Conservation (phyloP, 2,797 vertebrate genomes). For the Sitta carolinensis region DNA sequence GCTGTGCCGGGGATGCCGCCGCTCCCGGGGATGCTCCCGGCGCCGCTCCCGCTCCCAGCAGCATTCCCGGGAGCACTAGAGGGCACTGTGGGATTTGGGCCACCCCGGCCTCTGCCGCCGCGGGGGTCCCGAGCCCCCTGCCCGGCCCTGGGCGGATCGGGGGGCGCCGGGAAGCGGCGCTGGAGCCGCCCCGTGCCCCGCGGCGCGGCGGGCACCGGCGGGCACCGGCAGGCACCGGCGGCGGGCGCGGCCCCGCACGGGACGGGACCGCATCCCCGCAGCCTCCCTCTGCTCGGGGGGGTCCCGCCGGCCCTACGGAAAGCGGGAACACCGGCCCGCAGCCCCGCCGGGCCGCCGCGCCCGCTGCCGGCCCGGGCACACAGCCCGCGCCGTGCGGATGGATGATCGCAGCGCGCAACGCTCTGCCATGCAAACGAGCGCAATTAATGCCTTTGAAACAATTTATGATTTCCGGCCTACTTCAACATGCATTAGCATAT, state of each 20-base stretch:
- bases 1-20: not conserved
- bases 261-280: not conserved
- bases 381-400: conserved; percentile 51
- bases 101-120: conserved; percentile 43
- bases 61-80: conserved; percentile 82
- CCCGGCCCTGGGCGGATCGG: not conserved
- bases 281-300: not conserved
- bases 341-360: not conserved
- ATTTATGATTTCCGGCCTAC: conserved; percentile 80
- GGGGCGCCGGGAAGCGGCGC: not conserved
- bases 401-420: conserved; percentile 54
- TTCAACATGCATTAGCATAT: conserved; percentile 81
- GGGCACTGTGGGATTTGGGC: conserved; percentile 88
- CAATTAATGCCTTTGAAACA: conserved; percentile 78
- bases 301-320: not conserved
- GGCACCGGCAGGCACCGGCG: no score
- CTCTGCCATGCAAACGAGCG: conserved; percentile 70
- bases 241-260: not conserved
- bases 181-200: not conserved
- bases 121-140: conserved; percentile 74
- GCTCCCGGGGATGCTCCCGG: not conserved
- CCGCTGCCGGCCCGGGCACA: conserved; percentile 26
- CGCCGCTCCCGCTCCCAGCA: not conserved
- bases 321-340: not conserved
- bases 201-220: no score